A percentile compares a stretch with the other conserved stretches of the same genome.
Evolutionary conservation across 2,113 vertebrate species (phyloP).

Genomic region (Suncus etruscus): DNA sequence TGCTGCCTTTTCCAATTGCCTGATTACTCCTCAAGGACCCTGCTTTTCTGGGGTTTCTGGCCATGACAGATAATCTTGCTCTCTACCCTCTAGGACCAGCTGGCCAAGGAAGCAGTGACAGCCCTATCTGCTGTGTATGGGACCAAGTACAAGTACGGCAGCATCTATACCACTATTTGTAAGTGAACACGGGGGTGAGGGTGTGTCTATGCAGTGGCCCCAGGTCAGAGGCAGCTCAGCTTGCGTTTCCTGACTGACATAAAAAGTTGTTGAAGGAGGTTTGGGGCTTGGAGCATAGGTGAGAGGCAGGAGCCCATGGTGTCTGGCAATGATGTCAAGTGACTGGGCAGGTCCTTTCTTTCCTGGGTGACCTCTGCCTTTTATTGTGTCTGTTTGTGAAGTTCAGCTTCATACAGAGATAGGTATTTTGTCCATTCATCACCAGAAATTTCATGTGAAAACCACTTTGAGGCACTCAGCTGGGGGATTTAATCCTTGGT

Average conservation of each 20-base stretch:
- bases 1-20: background rate
- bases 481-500: background rate
- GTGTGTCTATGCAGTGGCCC: background rate
- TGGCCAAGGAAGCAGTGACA: conserved; percentile 89
- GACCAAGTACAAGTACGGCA: conserved; percentile 91
- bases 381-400: background rate
- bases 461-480: background rate
- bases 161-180: conserved; percentile 96
- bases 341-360: fast-evolving
- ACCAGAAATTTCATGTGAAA: conserved; percentile 37
- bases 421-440: background rate
- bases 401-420: background rate
- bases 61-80: background rate
- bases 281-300: background rate
- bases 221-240: background rate
- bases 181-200: conserved; percentile 79
- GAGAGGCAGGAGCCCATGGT: no score
- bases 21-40: background rate
- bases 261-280: background rate
- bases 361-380: background rate
- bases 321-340: no score
- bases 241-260: background rate
- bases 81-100: conserved; percentile 85
- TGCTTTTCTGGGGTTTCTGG: background rate
- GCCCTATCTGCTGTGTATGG: conserved; percentile 92